Evolutionary conservation across 2,888 invertebrate genomes (phyloP).

Genomic region (Celastrina argiolus): DNA sequence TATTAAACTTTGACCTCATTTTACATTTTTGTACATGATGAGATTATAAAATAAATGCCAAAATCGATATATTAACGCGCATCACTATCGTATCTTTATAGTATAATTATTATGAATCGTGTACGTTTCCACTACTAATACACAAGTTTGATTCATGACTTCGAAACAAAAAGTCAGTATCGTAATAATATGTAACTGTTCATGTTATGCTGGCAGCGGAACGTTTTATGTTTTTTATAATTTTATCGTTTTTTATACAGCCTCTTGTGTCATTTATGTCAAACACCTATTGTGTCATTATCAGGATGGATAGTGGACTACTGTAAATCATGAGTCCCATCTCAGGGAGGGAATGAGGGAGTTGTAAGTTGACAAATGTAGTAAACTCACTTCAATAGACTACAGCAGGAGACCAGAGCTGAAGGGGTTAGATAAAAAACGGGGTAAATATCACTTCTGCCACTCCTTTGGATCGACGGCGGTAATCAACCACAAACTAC

Average conservation of each 20-base stretch:
- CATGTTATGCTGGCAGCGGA: neutral
- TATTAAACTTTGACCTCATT: too few species aligned
- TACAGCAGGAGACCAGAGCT: too few species aligned
- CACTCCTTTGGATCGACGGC: too few species aligned
- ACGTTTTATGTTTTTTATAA: neutral
- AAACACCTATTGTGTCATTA: neutral
- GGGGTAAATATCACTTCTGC: too few species aligned
- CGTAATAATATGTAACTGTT: neutral
- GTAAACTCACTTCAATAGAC: too few species aligned
- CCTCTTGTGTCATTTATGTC: neutral
- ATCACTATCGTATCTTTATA: neutral
- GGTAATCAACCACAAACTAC: too few species aligned
- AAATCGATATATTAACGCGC: neutral
- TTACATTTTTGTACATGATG: too few species aligned
- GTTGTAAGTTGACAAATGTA: too few species aligned
- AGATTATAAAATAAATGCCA: neutral
- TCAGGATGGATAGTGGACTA: neutral
- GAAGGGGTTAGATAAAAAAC: too few species aligned
- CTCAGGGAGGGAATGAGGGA: too few species aligned
- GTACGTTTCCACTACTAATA: slow-evolving; percentile 6
- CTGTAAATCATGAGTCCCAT: too few species aligned
- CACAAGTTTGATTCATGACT: neutral
- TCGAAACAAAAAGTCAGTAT: neutral
- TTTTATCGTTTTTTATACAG: too few species aligned
- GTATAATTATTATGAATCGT: neutral